phyloP scores from a whole-genome alignment of 1,140 invertebrate genomes.

The Polyergus mexicanus region DNA sequence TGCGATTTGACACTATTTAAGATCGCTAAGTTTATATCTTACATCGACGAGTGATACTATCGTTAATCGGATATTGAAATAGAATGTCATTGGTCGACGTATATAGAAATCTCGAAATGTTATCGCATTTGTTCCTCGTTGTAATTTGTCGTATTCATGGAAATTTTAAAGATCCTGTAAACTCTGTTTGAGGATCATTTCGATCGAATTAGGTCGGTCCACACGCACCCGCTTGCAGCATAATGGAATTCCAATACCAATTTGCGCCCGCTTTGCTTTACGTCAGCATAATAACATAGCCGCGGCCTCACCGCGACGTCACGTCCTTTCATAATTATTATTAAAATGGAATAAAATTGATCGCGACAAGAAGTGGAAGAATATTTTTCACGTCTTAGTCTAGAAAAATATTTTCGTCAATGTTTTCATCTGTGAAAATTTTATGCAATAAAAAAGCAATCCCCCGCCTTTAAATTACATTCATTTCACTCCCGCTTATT shows the following conservation, averaged over 20 bases:
- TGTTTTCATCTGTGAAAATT: neutral
- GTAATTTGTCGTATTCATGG: conserved; percentile 64
- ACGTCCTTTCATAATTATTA: conserved; percentile 38
- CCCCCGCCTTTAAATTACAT: neutral
- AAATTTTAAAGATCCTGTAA: conserved; percentile 71
- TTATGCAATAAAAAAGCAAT: neutral
- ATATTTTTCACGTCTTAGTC: neutral
- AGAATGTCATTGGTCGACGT: neutral
- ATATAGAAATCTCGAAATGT: neutral
- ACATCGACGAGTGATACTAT: neutral
- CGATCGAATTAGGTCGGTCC: conserved; percentile 69
- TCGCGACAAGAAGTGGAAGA: neutral
- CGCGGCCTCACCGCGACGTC: conserved; percentile 15
- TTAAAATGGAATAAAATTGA: conserved; percentile 25
- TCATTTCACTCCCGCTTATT: neutral
- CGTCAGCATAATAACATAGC: conserved; percentile 55
- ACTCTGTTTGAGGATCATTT: conserved; percentile 73
- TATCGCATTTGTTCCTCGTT: neutral
- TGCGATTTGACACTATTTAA: conserved; percentile 1
- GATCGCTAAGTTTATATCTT: conserved; percentile 1
- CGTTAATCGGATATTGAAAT: conserved; percentile 23
- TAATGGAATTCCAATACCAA: conserved; percentile 75
- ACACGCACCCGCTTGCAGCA: neutral
- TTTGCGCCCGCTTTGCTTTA: conserved; percentile 67
- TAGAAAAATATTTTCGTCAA: neutral